These are phyloP conservation scores for Acronicta psi DNA, from an alignment of 2,888 invertebrate species.

Conservation along the genomic window DNA sequence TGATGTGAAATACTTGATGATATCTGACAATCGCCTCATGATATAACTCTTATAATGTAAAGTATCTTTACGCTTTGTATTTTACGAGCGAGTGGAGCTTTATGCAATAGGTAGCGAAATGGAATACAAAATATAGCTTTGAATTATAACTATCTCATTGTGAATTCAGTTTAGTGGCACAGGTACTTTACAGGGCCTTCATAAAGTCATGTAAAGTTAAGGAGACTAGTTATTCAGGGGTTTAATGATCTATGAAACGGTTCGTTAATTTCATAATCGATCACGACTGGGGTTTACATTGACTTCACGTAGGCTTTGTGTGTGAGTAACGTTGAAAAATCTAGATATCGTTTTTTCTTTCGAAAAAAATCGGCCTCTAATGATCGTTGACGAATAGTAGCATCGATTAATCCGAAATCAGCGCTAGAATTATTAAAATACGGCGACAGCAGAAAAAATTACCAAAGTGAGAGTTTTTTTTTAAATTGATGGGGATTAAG, in stretches of 20 bases:
- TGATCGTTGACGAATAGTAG: background rate
- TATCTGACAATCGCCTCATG: conserved; percentile 13
- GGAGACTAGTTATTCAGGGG: too few relatives aligned
- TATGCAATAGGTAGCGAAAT: conserved; percentile 7
- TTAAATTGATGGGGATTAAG: conserved; percentile 65
- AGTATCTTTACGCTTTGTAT: conserved; percentile 15
- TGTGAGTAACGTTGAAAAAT: too few relatives aligned
- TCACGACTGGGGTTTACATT: too few relatives aligned
- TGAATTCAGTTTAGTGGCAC: too few relatives aligned
- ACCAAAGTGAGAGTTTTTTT: conserved; percentile 47
- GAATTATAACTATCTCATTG: too few relatives aligned
- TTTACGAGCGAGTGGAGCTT: conserved; percentile 10
- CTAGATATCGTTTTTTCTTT: background rate
- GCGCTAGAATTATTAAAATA: conserved; percentile 13
- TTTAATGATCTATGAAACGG: too few relatives aligned
- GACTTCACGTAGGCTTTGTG: too few relatives aligned
- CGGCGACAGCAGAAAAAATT: conserved; percentile 14
- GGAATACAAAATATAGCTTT: background rate
- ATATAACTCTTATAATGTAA: conserved; percentile 16
- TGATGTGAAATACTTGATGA: conserved; percentile 35
- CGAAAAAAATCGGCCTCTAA: background rate
- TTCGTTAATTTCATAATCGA: too few relatives aligned
- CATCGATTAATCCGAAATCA: conserved; percentile 20
- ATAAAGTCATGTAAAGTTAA: too few relatives aligned
- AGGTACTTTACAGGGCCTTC: too few relatives aligned